These are phyloP conservation scores for Lophotis ruficrista DNA, from an alignment of 2,113 vertebrate genomes.

Conservation along the genomic window DNA sequence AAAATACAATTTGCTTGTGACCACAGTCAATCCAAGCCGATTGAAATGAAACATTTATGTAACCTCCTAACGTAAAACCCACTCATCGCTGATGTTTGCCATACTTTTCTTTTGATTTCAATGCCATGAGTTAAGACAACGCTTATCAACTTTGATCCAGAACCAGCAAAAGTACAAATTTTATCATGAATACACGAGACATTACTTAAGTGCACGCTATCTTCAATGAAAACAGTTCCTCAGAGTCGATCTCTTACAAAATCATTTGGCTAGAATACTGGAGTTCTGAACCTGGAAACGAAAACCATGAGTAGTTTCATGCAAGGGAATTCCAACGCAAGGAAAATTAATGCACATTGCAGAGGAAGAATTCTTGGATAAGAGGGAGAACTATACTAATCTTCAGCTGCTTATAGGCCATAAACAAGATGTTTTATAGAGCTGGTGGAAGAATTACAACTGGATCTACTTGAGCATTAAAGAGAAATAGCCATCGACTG, in stretches of 20 bases:
- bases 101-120: not conserved
- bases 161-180: slow-evolving; percentile 34
- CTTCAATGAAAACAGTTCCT: slow-evolving; percentile 24
- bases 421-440: slow-evolving; percentile 10
- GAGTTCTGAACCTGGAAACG: not conserved
- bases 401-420: not conserved
- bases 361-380: slow-evolving; percentile 27
- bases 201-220: slow-evolving; percentile 27
- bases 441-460: not conserved
- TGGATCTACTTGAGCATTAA: not conserved
- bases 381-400: not conserved
- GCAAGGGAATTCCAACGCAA: not conserved
- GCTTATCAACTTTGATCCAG: slow-evolving; percentile 12
- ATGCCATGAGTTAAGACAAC: not conserved
- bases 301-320: not conserved
- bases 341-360: slow-evolving; percentile 28
- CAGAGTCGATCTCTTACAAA: not conserved
- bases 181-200: not conserved
- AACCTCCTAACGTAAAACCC: not conserved
- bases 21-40: not conserved
- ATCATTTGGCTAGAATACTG: not conserved
- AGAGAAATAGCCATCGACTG: not conserved
- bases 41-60: not conserved
- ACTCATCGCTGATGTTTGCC: not conserved
- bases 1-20: not conserved